Conservation (phyloP, 2,888 invertebrate species). For the Clitarchus hookeri region DNA sequence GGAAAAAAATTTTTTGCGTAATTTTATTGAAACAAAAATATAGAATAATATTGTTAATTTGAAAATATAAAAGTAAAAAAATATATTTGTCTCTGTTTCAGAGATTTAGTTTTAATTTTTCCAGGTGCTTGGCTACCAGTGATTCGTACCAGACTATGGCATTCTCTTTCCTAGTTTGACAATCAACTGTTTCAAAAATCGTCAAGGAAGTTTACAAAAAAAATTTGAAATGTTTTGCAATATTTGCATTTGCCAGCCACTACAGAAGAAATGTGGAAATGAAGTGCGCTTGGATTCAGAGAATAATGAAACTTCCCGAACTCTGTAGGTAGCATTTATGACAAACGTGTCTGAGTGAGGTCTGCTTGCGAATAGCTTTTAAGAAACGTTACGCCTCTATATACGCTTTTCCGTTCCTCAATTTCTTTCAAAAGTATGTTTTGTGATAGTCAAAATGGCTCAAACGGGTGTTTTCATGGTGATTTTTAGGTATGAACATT, state of each 20-base stretch:
- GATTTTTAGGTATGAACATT: too few species aligned
- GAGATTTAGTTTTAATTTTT: slow-evolving; percentile 34
- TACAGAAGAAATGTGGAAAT: slow-evolving; percentile 40
- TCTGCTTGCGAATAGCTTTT: too few species aligned
- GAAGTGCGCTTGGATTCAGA: slow-evolving; percentile 5
- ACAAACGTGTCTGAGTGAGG: slow-evolving; percentile 39
- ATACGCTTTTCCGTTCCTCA: too few species aligned
- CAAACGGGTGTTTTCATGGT: too few species aligned
- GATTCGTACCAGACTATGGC: slow-evolving; percentile 48
- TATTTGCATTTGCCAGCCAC: too few species aligned
- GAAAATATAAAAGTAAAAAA: background rate
- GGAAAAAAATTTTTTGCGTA: too few species aligned
- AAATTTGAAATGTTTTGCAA: too few species aligned
- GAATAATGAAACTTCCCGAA: slow-evolving; percentile 33
- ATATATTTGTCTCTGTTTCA: background rate
- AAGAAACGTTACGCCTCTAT: too few species aligned
- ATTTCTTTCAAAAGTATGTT: too few species aligned
- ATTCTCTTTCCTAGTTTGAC: slow-evolving; percentile 48
- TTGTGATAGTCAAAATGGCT: too few species aligned
- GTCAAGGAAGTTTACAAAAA: slow-evolving; percentile 48
- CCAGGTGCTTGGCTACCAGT: slow-evolving; percentile 47
- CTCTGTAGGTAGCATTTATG: slow-evolving; percentile 47
- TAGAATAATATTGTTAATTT: too few species aligned
- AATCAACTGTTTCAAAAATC: slow-evolving; percentile 48
- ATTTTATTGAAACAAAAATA: too few species aligned